These are phyloP conservation scores for Laticauda colubrina DNA, from an alignment of 2,113 vertebrate species.

Conservation along the genomic window DNA sequence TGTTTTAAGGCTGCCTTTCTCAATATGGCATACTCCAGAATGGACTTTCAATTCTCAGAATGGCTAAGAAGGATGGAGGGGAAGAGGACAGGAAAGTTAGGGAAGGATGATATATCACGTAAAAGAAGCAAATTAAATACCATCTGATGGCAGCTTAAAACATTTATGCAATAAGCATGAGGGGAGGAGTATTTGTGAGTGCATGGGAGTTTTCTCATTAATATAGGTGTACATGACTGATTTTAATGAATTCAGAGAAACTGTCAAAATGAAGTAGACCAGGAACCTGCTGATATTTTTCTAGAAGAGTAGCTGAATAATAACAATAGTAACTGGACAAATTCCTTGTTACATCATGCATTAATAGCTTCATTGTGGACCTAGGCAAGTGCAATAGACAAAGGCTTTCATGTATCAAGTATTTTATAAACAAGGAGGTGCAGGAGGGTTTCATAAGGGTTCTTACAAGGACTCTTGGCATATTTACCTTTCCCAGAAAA, in stretches of 20 bases:
- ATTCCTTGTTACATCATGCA: background rate
- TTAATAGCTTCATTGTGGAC: background rate
- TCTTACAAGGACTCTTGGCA: background rate
- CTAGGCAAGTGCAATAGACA: background rate
- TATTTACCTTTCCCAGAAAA: background rate
- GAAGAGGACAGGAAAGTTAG: background rate
- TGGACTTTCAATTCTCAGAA: background rate
- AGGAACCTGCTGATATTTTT: background rate
- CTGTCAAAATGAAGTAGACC: background rate
- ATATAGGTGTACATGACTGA: background rate
- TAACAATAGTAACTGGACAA: background rate
- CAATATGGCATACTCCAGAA: background rate
- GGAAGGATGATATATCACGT: background rate
- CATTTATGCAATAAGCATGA: background rate
- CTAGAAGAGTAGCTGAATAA: background rate
- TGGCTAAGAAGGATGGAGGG: background rate
- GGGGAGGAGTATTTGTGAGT: background rate
- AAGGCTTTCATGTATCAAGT: background rate
- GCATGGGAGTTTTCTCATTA: accelerated
- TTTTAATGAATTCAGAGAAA: background rate
- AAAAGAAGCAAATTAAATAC: background rate
- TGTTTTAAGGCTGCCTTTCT: background rate
- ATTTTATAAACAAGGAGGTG: background rate
- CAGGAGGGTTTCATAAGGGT: background rate
- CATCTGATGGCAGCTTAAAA: background rate